These are phyloP conservation scores for Pogonus chalceus DNA, from an alignment of 1,140 invertebrate species.

Conservation along the genomic window DNA sequence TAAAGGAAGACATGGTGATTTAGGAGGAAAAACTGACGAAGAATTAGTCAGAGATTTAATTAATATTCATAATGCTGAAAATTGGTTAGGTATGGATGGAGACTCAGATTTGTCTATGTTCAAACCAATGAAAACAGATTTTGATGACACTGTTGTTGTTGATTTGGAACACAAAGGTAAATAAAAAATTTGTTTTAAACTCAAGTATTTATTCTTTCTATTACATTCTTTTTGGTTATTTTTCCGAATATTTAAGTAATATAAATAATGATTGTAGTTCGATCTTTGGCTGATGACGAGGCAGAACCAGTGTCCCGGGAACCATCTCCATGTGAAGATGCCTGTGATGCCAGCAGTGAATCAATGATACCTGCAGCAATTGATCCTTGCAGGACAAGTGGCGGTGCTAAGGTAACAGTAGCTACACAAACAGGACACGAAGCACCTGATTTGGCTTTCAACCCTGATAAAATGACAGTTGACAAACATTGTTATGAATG, in stretches of 20 bases:
- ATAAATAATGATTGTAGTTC: slow-evolving; percentile 10
- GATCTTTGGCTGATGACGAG: slow-evolving; percentile 41
- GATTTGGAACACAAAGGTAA: slow-evolving; percentile 30
- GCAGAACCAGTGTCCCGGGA: slow-evolving; percentile 49
- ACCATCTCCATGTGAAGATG: slow-evolving; percentile 51
- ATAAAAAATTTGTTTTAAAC: neutral
- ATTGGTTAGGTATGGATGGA: slow-evolving; percentile 85
- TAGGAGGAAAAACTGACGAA: slow-evolving; percentile 83
- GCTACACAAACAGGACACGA: slow-evolving; percentile 74
- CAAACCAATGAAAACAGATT: slow-evolving; percentile 52
- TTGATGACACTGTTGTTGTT: slow-evolving; percentile 44
- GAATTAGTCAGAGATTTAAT: slow-evolving; percentile 83
- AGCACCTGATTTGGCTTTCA: slow-evolving; percentile 54
- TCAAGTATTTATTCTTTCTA: neutral
- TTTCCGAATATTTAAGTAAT: neutral
- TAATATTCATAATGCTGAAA: slow-evolving; percentile 85
- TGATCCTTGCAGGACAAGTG: slow-evolving; percentile 14
- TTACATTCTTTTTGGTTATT: neutral
- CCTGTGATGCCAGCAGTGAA: slow-evolving; percentile 18
- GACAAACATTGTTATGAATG: slow-evolving; percentile 90
- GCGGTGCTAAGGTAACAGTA: slow-evolving; percentile 52
- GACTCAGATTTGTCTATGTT: slow-evolving; percentile 74
- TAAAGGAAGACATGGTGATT: slow-evolving; percentile 85
- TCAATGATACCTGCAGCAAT: neutral
- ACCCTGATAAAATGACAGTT: slow-evolving; percentile 63